Evolutionary conservation across 2,113 vertebrate species (phyloP), one percentile per base, ranked within the genome.

Genomic region (Leucosticte australis): DNA sequence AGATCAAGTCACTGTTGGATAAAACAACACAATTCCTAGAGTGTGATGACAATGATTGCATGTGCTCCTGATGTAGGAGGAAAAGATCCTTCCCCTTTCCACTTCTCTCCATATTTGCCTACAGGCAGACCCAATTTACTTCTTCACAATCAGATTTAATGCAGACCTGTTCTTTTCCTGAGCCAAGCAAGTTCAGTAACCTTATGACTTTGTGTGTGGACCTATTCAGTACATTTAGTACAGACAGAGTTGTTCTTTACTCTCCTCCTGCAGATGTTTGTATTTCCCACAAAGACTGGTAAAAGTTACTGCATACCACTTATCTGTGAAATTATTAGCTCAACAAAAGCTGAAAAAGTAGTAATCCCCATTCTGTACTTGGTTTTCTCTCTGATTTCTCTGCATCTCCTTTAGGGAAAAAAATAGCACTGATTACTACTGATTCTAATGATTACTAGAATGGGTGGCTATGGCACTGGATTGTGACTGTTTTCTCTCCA

Each of bases 21-120:
- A 44, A 64, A 84, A n/a, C 9, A 46, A 6, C 26, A 35, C 8
- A 30, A 10, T 11, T 77, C 4, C 6, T 10, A 26, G 23, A 52
- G 15, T 16, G 12, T 16, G 26, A 78, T 23, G 12, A 9, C 0
- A 0, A 13, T 49, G 19, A 19, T 10, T 49, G 4, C 3, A 17
- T 21, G 9, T 37, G 13, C 4, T 69, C 20, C 10, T 76, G 24
- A 21, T 20, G 8, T 2, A 17, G n/a, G 63, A 87, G 9, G 37
- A 71, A 56, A 13, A 59, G 6, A 13, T 62, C 8, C 11, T 71
- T 46, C 22, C 18, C 3, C 9, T 56, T 81, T 65, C 10, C 11
- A 15, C 14, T 63, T 22, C 33, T 77, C 23, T 46, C 6, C 9
- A 2, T 33, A 13, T 23, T 77, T 50, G 6, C 13, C 13, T 33